Conservation (phyloP, 2,888 invertebrate genomes). For the Hirtodrosophila histrioides region DNA sequence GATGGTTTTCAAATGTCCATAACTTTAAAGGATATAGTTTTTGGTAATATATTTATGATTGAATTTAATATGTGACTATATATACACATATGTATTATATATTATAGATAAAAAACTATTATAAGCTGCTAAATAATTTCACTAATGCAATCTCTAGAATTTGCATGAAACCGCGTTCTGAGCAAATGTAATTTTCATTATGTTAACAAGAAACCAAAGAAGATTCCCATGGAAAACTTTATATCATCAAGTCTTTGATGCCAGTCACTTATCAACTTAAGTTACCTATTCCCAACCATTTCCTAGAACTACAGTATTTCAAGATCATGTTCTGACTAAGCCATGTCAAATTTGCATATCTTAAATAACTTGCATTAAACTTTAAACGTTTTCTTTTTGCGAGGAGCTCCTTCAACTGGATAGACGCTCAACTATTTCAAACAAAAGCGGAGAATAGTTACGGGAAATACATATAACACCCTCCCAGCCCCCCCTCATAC, state of each 20-base stretch:
- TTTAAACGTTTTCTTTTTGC: constrained; percentile 27
- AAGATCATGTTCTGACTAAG: constrained; percentile 27
- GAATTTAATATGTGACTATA: too few relatives aligned
- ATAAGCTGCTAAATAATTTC: too few relatives aligned
- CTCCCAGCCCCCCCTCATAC: too few relatives aligned
- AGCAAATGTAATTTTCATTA: too few relatives aligned
- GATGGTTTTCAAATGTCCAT: too few relatives aligned
- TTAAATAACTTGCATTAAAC: constrained; percentile 39
- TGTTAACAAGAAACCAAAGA: too few relatives aligned
- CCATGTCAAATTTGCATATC: constrained; percentile 45
- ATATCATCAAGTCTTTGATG: background rate
- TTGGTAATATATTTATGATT: too few relatives aligned
- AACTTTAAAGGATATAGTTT: too few relatives aligned
- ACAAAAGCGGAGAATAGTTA: constrained; percentile 35
- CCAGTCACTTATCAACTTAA: background rate
- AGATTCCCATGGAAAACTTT: background rate
- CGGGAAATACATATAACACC: background rate
- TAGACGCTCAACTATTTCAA: constrained; percentile 51
- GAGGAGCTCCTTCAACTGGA: constrained; percentile 33
- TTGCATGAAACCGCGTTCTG: too few relatives aligned
- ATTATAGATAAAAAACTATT: too few relatives aligned
- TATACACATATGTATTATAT: too few relatives aligned
- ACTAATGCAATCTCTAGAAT: too few relatives aligned
- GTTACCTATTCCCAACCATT: background rate
- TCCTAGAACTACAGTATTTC: constrained; percentile 28